Conservation (phyloP, 2,888 invertebrate species). For the Drosophila nigritarsus region DNA sequence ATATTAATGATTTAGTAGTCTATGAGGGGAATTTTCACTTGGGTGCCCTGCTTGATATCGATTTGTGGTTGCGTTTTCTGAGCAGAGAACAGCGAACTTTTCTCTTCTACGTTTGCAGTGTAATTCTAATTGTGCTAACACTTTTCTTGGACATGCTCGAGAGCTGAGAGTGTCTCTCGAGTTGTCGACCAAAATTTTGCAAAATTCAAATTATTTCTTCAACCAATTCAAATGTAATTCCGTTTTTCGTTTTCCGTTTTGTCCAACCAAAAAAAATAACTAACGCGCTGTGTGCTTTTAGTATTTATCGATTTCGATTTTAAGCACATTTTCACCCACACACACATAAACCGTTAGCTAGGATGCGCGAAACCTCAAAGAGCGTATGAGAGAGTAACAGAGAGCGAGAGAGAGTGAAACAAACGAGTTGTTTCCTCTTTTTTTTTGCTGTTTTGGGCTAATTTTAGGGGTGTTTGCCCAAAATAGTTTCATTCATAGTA, state of each 20-base stretch:
- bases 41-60: constrained; percentile 34
- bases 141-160: constrained; percentile 83
- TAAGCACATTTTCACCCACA: constrained; percentile 52
- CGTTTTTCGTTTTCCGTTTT: constrained; percentile 40
- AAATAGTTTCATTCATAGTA: constrained; percentile 42
- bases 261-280: constrained; percentile 7
- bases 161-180: constrained; percentile 37
- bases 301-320: constrained; percentile 82
- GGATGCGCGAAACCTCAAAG: constrained; percentile 20
- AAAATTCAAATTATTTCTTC: constrained; percentile 30
- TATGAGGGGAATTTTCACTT: constrained; percentile 45
- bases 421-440: background rate
- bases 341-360: constrained; percentile 52
- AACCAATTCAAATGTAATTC: constrained; percentile 38
- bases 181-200: constrained; percentile 32
- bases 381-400: constrained; percentile 5
- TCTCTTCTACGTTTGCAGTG: constrained; percentile 24
- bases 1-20: constrained; percentile 7
- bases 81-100: constrained; percentile 10
- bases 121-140: constrained; percentile 75
- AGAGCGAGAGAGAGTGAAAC: background rate
- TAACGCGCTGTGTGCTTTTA: constrained; percentile 48
- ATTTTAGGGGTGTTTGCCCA: constrained; percentile 31
- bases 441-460: background rate
- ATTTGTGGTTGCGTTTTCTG: constrained; percentile 32